Evolutionary conservation across 1,140 invertebrate species (phyloP).

Genomic region (Trissolcus basalis): DNA sequence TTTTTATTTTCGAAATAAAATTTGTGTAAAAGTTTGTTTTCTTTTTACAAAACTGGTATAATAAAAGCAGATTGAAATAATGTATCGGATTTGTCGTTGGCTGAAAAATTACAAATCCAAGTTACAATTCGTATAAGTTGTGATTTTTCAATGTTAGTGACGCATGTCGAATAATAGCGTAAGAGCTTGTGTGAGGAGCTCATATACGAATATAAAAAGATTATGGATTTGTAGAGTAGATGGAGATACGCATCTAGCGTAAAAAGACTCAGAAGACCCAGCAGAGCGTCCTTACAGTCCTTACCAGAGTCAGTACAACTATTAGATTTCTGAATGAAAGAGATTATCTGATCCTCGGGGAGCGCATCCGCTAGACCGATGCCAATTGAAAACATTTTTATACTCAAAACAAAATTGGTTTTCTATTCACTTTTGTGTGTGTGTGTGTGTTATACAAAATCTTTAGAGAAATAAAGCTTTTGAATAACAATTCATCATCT

Average conservation of each 20-base stretch:
- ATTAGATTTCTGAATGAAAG: slow-evolving; percentile 58
- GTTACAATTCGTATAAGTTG: slow-evolving; percentile 19
- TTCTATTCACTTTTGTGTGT: slow-evolving; percentile 25
- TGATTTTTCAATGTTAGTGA: slow-evolving; percentile 60
- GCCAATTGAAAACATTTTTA: slow-evolving; percentile 54
- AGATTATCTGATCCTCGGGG: slow-evolving; percentile 57
- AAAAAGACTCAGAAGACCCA: slow-evolving; percentile 69
- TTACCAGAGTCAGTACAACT: slow-evolving; percentile 50
- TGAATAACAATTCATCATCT: slow-evolving; percentile 10
- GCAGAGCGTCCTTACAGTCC: slow-evolving; percentile 36
- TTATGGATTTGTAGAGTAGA: slow-evolving; percentile 45
- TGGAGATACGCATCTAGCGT: slow-evolving; percentile 54
- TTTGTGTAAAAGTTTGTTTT: no score
- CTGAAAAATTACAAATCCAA: neutral
- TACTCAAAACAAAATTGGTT: slow-evolving; percentile 44
- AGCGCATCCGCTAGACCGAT: slow-evolving; percentile 39
- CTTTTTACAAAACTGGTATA: no score
- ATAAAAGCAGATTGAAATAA: no score
- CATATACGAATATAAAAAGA: slow-evolving; percentile 35
- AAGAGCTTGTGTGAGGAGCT: slow-evolving; percentile 26
- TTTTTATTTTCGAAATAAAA: no score
- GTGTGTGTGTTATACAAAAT: slow-evolving; percentile 6
- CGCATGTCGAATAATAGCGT: slow-evolving; percentile 47
- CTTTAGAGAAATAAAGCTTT: slow-evolving; percentile 25
- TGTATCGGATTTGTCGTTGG: no score